These are phyloP conservation scores for Chrysolina haemoptera DNA, from an alignment of 2,888 invertebrate genomes.

Conservation along the genomic window DNA sequence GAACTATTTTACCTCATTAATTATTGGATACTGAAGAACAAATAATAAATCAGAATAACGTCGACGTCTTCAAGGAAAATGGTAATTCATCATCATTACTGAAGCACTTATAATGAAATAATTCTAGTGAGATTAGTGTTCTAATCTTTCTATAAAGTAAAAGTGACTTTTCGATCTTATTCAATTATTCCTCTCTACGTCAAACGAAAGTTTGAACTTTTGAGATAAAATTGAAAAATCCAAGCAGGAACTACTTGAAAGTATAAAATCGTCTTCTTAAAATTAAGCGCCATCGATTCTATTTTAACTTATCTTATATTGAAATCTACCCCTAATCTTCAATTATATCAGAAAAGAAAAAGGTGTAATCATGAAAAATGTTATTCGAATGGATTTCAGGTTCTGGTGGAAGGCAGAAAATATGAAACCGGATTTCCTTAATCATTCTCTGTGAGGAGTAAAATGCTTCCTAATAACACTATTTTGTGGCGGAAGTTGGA, in stretches of 20 bases:
- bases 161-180: not conserved
- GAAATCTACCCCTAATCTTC: not conserved
- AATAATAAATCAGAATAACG: not conserved
- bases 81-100: not conserved
- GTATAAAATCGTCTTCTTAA: not conserved
- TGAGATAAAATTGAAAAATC: not conserved
- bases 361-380: not conserved
- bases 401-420: too few species aligned
- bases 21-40: not conserved
- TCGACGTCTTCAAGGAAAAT: not conserved
- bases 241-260: not conserved
- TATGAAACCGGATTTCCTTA: too few species aligned
- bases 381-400: not conserved
- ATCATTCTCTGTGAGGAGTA: too few species aligned
- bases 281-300: not conserved
- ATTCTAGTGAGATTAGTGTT: not conserved
- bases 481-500: too few species aligned
- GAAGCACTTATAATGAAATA: not conserved
- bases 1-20: not conserved
- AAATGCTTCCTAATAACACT: too few species aligned
- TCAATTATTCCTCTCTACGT: not conserved
- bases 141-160: not conserved
- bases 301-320: not conserved
- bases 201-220: not conserved
- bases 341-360: not conserved